Conservation (phyloP, 2,113 vertebrate species). For the Catharus fuscescens region DNA sequence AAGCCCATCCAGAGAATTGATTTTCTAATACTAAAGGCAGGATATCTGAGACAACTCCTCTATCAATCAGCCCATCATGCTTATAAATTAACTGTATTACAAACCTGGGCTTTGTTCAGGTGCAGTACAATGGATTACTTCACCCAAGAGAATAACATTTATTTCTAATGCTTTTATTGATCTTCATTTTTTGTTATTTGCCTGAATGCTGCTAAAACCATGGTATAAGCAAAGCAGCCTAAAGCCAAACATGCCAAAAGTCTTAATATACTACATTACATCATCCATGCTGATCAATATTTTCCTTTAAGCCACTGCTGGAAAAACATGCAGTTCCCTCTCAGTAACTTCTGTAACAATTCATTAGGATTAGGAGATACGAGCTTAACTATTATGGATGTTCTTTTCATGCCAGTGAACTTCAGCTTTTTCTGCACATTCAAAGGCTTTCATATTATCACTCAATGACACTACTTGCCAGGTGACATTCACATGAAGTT, state of each 20-base stretch:
- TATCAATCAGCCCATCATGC: neutral
- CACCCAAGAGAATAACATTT: conserved; percentile 32
- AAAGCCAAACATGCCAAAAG: neutral
- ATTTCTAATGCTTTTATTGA: conserved; percentile 68
- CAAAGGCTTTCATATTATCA: neutral
- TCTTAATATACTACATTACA: neutral
- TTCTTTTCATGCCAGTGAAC: neutral
- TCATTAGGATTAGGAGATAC: neutral
- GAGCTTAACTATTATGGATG: neutral
- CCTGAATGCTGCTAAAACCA: conserved; percentile 17
- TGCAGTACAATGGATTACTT: conserved; percentile 21
- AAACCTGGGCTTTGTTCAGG: conserved; percentile 43
- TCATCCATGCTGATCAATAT: conserved; percentile 20
- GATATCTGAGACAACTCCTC: neutral
- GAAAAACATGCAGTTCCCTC: conserved; percentile 17
- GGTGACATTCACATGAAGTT: neutral
- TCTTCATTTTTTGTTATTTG: conserved; percentile 44
- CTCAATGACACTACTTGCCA: neutral
- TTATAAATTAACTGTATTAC: conserved; percentile 29
- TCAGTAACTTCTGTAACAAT: neutral
- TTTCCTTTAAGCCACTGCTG: conserved; percentile 1
- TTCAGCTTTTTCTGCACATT: neutral
- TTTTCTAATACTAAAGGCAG: conserved; percentile 19
- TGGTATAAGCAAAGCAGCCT: neutral
- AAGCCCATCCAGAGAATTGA: neutral